These are phyloP conservation scores for Arbacia lixula DNA, from an alignment of 53 echinoderm and acorn worm species.

Conservation along the genomic window DNA sequence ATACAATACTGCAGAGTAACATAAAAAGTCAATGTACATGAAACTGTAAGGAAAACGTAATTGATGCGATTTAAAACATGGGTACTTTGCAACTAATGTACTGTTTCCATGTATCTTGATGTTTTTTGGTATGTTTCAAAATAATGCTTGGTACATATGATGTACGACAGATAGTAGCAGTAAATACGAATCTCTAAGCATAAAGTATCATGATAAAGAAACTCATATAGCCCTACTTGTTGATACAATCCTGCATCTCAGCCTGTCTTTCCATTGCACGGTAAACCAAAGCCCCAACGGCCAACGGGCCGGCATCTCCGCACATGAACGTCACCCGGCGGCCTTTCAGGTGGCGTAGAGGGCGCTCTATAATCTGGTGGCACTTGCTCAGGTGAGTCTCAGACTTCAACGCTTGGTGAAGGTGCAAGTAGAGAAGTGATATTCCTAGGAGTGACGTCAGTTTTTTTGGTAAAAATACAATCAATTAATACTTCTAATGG, in stretches of 20 bases:
- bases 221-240: constrained; percentile 57
- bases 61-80: no score
- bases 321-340: constrained; percentile 78
- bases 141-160: no score
- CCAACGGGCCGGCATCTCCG: constrained; percentile 83
- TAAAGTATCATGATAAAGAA: no score
- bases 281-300: constrained; percentile 79
- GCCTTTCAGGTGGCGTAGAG: constrained; percentile 67
- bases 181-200: no score
- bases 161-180: no score
- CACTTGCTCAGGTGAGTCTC: constrained; percentile 66
- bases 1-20: no score
- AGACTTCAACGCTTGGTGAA: constrained; percentile 61
- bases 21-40: no score
- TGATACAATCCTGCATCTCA: constrained; percentile 67
- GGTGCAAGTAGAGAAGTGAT: constrained; percentile 77
- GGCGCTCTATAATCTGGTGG: constrained; percentile 57
- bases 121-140: no score
- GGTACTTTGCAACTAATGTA: no score
- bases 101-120: no score
- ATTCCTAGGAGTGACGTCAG: no score
- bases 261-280: constrained; percentile 55
- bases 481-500: neutral
- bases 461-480: neutral
- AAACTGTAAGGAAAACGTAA: no score